Evolutionary conservation across 2,888 invertebrate species (phyloP), one percentile per base, ranked within the genome.

Genomic region (Papilio protenor): DNA sequence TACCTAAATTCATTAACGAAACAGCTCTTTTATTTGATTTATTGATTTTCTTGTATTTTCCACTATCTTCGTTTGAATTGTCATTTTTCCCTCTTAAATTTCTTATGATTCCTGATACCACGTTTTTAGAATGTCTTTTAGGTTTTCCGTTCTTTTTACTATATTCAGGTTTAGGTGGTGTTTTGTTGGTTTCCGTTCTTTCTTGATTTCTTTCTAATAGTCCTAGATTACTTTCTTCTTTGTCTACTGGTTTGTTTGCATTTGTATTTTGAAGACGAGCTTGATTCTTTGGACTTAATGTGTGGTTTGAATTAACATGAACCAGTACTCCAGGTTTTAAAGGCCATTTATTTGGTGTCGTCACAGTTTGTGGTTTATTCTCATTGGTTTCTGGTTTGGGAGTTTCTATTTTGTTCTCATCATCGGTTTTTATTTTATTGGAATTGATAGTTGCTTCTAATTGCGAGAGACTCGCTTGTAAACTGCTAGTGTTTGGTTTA

Each of bases 281-380:
- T 86, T 94, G 94, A 83, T 95, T 95, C 84, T 95, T 95, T 49
- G 96, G 96, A 83, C 96, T 95, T 21, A 96, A 87, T 83, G 97
- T 97, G 89, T 97, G 97, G 89, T 97, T 96, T 77, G 97, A 97
- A 92, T 98, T 98, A 40, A 98, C 97, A 89, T 98, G 98, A 73
- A 98, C 97, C 86, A 98, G 95, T 76, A 98, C 98, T 75, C 98
- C 98, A 3, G 98, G 98, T 87, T 97, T 97, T 79, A 98, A 92
- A 12, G 98, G 98, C 98, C 98, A 98, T 88, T 97, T 97, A 83
- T 95, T 96, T 5, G 96, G 95, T 33, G 96, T 95, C 40, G 89
- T 88, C 55, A 90, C 88, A 80, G 89, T 88, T 86, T 92, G 90
- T 49, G 81, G 83, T 83, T 90, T 91, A 82, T 89, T 84, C 57